Percentiles rank a stretch among this genome's conserved stretches.
Conservation (phyloP, 2,797 vertebrate genomes). For the Syndactyla subalaris region DNA sequence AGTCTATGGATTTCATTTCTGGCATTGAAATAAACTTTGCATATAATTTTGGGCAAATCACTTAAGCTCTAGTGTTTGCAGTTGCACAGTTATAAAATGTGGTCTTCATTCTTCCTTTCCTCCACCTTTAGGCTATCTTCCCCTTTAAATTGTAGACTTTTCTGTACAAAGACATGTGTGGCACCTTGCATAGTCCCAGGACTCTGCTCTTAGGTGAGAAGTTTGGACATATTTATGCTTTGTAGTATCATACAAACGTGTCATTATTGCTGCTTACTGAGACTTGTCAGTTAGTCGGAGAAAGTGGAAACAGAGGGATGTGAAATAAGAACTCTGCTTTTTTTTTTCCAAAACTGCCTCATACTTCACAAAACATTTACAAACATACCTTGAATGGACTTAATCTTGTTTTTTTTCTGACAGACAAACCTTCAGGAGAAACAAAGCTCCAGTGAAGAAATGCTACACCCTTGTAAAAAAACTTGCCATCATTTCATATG, state of each 20-base stretch:
- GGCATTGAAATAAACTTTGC: not conserved
- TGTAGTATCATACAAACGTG: not conserved
- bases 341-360: not conserved
- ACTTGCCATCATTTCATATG: not conserved
- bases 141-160: not conserved
- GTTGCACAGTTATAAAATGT: not conserved
- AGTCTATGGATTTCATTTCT: not conserved
- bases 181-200: not conserved
- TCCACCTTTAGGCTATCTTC: not conserved
- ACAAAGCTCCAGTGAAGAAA: not conserved
- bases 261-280: not conserved
- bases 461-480: not conserved
- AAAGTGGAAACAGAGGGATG: not conserved
- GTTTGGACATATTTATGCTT: not conserved
- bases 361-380: not conserved
- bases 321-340: not conserved
- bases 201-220: not conserved
- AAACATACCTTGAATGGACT: not conserved
- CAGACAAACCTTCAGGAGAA: not conserved
- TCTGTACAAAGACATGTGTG: not conserved
- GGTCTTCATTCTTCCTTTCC: not conserved
- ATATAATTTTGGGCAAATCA: not conserved
- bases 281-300: not conserved
- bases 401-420: not conserved
- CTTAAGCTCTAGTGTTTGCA: not conserved